These are phyloP conservation scores for Lycorma delicatula DNA, from an alignment of 1,140 invertebrate genomes.

Conservation along the genomic window DNA sequence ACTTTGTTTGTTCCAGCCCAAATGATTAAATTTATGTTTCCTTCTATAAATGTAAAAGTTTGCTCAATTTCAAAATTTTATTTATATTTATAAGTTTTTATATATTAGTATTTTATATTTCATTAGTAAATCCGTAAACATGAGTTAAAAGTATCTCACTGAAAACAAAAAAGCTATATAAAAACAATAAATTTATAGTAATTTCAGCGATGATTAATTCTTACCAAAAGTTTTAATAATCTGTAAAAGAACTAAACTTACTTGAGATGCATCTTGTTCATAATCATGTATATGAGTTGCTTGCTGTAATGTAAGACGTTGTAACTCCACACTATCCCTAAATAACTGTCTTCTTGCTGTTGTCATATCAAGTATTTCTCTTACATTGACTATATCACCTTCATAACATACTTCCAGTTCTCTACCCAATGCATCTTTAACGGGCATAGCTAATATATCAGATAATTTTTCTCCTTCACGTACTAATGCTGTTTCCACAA, in stretches of 20 bases:
- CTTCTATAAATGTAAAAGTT: too few relatives aligned
- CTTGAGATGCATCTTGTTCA: conserved; percentile 62
- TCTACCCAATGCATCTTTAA: conserved; percentile 66
- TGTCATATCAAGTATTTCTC: conserved; percentile 51
- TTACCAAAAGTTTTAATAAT: too few relatives aligned
- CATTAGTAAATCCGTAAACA: too few relatives aligned
- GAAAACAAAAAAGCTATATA: too few relatives aligned
- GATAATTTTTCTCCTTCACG: conserved; percentile 69
- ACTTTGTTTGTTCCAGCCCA: too few relatives aligned
- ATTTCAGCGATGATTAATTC: too few relatives aligned
- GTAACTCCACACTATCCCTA: conserved; percentile 57
- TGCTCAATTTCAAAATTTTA: too few relatives aligned
- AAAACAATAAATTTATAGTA: too few relatives aligned
- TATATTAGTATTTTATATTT: too few relatives aligned
- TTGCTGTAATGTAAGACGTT: conserved; percentile 66
- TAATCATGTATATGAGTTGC: conserved; percentile 63
- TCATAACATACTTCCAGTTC: conserved; percentile 64
- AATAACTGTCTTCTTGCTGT: conserved; percentile 54
- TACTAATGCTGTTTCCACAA: conserved; percentile 55
- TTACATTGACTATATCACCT: conserved; percentile 59
- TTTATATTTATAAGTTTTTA: too few relatives aligned
- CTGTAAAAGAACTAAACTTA: conserved; percentile 28
- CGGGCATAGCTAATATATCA: conserved; percentile 67
- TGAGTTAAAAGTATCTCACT: too few relatives aligned
- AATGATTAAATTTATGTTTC: too few relatives aligned